A percentile compares a stretch with the other conserved stretches of the same genome.
Evolutionary conservation across 2,888 invertebrate species (phyloP).

Genomic region (Chrysolina oricalcia): DNA sequence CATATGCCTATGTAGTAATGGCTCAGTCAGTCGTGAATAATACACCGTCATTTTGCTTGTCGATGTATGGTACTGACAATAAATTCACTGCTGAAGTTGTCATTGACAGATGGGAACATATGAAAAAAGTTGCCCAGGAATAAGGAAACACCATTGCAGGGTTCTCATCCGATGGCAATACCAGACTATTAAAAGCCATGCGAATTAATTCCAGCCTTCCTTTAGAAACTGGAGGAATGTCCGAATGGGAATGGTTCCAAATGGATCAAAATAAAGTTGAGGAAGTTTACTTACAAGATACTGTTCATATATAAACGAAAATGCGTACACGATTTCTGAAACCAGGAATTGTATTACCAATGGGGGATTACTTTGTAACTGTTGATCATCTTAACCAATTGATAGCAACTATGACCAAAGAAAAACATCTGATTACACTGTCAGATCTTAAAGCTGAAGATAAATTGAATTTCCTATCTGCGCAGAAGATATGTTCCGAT

Average conservation of each 20-base stretch:
- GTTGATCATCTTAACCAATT: conserved; percentile 1
- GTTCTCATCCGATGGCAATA: conserved; percentile 47
- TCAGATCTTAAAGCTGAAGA: conserved; percentile 50
- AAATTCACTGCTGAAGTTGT: conserved; percentile 50
- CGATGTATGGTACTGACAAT: conserved; percentile 53
- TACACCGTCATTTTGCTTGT: conserved; percentile 50
- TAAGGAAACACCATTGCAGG: conserved; percentile 35
- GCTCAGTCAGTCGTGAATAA: conserved; percentile 47
- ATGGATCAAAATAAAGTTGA: conserved; percentile 16
- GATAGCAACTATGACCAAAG: conserved; percentile 41
- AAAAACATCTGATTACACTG: conserved; percentile 52
- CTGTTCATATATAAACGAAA: conserved; percentile 41
- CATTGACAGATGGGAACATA: conserved; percentile 43
- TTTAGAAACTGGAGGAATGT: background rate
- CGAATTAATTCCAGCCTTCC: conserved; percentile 23
- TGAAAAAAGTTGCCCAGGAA: conserved; percentile 36
- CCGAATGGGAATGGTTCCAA: background rate
- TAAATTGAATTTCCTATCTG: conserved; percentile 58
- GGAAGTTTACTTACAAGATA: conserved; percentile 38
- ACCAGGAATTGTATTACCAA: conserved; percentile 2
- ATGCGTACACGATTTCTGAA: conserved; percentile 29
- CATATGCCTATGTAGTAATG: conserved; percentile 50
- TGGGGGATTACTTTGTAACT: conserved; percentile 1
- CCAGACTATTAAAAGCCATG: conserved; percentile 45
- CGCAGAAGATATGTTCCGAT: conserved; percentile 50